Percentiles rank a stretch among this genome's conserved stretches.
Conservation (phyloP, 2,113 vertebrate genomes). For the Oxyura jamaicensis region DNA sequence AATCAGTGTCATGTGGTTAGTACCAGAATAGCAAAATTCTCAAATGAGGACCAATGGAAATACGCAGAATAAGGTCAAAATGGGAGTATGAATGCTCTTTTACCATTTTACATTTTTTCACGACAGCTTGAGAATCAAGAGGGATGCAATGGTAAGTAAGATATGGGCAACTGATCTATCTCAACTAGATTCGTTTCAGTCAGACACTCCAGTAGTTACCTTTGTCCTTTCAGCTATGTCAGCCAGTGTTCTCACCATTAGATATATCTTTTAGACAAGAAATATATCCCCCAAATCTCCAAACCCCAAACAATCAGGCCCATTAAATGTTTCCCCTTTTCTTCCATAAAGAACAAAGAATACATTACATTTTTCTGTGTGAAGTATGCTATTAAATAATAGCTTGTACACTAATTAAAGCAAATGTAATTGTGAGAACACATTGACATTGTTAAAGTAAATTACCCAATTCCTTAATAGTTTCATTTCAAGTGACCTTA, state of each 20-base stretch:
- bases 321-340: conserved; percentile 70
- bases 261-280: not conserved
- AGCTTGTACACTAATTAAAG: conserved; percentile 81
- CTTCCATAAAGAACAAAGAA: conserved; percentile 64
- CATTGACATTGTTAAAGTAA: conserved; percentile 80
- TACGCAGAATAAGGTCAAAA: not conserved
- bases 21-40: not conserved
- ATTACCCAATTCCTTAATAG: conserved; percentile 81
- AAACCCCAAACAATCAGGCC: conserved; percentile 27
- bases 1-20: not conserved
- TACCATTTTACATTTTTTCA: not conserved
- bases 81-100: not conserved
- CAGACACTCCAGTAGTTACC: not conserved
- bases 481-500: conserved; percentile 83
- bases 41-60: not conserved
- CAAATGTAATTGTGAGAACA: conserved; percentile 81
- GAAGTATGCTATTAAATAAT: conserved; percentile 78
- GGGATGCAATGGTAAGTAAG: not conserved
- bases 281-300: not conserved
- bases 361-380: conserved; percentile 73
- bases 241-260: not conserved
- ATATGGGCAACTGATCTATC: not conserved
- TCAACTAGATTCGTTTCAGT: not conserved
- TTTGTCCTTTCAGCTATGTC: conserved; percentile 23
- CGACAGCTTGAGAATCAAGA: not conserved